Conservation (phyloP, 2,888 invertebrate genomes). For the Sturmia bella region DNA sequence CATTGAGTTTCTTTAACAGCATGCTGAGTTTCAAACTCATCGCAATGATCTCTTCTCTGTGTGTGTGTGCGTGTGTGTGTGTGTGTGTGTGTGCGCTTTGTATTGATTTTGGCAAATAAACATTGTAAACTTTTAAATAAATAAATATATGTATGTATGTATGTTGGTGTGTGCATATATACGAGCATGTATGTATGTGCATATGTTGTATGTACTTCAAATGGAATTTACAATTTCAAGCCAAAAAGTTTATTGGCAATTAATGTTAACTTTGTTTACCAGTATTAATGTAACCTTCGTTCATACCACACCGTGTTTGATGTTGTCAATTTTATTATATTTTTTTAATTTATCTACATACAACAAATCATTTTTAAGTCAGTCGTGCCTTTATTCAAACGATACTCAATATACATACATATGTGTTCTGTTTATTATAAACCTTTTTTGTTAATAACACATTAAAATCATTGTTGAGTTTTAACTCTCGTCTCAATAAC, state of each 20-base stretch:
- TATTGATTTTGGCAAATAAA: constrained; percentile 16
- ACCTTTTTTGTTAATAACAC: constrained; percentile 19
- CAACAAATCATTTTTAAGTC: constrained; percentile 33
- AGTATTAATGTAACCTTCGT: constrained; percentile 73
- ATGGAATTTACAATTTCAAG: constrained; percentile 46
- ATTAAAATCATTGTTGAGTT: constrained; percentile 23
- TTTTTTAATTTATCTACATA: constrained; percentile 9
- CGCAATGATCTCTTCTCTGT: constrained; percentile 9
- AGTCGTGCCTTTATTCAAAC: constrained; percentile 56
- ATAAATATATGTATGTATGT: neutral
- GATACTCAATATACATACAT: constrained; percentile 37
- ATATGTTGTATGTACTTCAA: constrained; percentile 23
- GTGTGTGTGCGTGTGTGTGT: neutral
- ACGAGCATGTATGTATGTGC: neutral
- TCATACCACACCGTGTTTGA: constrained; percentile 59
- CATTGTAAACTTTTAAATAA: constrained; percentile 1
- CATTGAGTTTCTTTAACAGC: neutral
- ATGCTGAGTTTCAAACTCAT: neutral
- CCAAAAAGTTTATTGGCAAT: constrained; percentile 63
- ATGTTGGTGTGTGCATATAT: no score
- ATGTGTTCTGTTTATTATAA: constrained; percentile 35
- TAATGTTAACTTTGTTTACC: constrained; percentile 66
- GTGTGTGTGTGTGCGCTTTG: neutral
- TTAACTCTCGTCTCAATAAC: constrained; percentile 49
- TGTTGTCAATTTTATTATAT: constrained; percentile 48